Base-by-base conservation (phyloP, 2,797 vertebrate species). In the Rhinogobio ventralis region DNA sequence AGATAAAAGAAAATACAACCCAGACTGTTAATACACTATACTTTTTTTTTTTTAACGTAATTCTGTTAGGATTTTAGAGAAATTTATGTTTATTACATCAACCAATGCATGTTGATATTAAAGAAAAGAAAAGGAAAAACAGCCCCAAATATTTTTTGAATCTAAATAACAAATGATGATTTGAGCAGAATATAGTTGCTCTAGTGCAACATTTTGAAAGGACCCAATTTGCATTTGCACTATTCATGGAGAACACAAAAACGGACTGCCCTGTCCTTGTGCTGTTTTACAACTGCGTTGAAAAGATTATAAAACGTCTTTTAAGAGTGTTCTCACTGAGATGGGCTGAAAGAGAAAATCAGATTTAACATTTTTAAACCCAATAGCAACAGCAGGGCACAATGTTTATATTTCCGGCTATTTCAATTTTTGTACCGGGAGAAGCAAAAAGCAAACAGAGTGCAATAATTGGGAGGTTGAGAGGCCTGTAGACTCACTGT, bases 371-470 rank as follows among this genome's bases (percentile, higher is more conserved):
- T 86, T 82, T 81, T 71, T 71, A 53, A 75, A 81, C 74, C 33
- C 69, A 28, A 79, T 62, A 83, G 76, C 82, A 82, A 79, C n/a
- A 85, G 75, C 20, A 66, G 74, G 25, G 28, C 46, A 71, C 57
- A 77, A 72, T 85, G 69, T 82, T 90, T 88, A 84, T 87, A 79
- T 84, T 79, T 88, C 81, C 55, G 71, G 74, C 74, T 78, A 80
- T 84, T 79, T 84, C 7, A 60, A 49, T 57, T 7, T 88, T 71
- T 78, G 79, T 55, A 76, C 80, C 39, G 45, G 46, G 10, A 74
- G 33, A 62, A 51, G 73, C 86, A 62, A 53, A 88, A 76, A 82
- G 74, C 84, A 86, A 86, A 83, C 76, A 79, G 64, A 45, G 71
- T 19, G 57, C 81, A 67, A 83, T 85, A 88, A 89, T 68, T 86